Conservation (phyloP, 2,113 vertebrate species). For the Pelecanus crispus region DNA sequence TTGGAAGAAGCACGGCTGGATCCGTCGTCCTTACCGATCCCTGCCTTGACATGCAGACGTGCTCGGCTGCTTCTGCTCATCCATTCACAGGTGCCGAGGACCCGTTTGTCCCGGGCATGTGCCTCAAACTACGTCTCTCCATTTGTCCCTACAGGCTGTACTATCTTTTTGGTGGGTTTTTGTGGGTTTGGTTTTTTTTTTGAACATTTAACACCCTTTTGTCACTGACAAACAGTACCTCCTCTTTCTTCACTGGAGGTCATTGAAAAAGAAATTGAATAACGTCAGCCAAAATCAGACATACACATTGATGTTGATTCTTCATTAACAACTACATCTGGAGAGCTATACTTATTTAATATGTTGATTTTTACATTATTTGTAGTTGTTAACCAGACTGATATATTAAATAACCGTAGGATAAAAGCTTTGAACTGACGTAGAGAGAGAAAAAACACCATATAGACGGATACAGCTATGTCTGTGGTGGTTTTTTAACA, state of each 20-base stretch:
- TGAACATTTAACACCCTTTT: background rate
- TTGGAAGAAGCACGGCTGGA: background rate
- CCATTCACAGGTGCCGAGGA: rapidly evolving
- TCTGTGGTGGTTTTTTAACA: background rate
- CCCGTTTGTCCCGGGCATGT: too few relatives aligned
- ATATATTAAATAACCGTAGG: background rate
- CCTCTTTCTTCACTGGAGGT: background rate
- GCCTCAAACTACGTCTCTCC: background rate
- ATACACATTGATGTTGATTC: rapidly evolving
- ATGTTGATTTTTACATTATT: background rate
- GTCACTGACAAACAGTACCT: background rate
- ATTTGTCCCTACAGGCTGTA: background rate
- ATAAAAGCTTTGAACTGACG: background rate
- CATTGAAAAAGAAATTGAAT: background rate
- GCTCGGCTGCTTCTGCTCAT: background rate
- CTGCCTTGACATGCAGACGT: background rate
- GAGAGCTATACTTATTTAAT: background rate
- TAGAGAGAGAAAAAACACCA: background rate
- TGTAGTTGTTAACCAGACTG: background rate
- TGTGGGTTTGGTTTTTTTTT: too few relatives aligned
- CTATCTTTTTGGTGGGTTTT: too few relatives aligned
- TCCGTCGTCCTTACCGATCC: background rate
- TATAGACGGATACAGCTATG: background rate
- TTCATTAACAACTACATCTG: background rate
- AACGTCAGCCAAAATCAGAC: background rate